Evolutionary conservation across 2,888 invertebrate genomes (phyloP).

Genomic region (Chouioia cunea): DNA sequence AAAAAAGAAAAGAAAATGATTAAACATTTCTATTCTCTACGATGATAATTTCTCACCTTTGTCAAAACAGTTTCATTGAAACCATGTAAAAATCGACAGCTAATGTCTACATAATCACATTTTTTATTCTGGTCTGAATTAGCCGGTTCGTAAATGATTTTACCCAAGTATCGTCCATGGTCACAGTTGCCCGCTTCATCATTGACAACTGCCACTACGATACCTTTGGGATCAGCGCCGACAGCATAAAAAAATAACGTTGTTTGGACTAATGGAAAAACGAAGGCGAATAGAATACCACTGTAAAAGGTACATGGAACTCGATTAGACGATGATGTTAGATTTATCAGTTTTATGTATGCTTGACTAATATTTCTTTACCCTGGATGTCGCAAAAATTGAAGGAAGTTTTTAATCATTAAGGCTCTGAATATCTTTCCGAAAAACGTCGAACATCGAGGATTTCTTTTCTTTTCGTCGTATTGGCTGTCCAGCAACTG

Average conservation of each 20-base stretch:
- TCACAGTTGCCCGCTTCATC: constrained; percentile 75
- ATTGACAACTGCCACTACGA: constrained; percentile 84
- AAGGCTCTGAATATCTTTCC: constrained; percentile 72
- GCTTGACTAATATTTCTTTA: constrained; percentile 61
- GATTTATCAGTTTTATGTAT: background rate
- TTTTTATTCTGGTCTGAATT: constrained; percentile 61
- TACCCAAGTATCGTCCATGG: constrained; percentile 64
- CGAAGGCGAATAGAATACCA: constrained; percentile 82
- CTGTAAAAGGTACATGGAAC: constrained; percentile 71
- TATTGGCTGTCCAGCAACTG: constrained; percentile 36
- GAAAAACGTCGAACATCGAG: constrained; percentile 5
- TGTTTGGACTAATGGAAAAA: constrained; percentile 86
- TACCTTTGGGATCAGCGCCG: constrained; percentile 80
- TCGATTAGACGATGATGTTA: constrained; percentile 55
- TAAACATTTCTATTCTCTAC: no score
- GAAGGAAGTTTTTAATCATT: constrained; percentile 78
- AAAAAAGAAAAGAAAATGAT: no score
- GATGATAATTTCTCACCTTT: constrained; percentile 63
- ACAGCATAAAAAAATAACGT: constrained; percentile 84
- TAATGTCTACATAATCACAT: constrained; percentile 73
- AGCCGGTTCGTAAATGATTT: constrained; percentile 65
- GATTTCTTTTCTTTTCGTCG: background rate
- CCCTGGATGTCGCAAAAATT: constrained; percentile 80
- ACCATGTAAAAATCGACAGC: constrained; percentile 74
- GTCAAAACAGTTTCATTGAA: constrained; percentile 73